These are phyloP conservation scores for Macrostomum lignano DNA, from an alignment of 1,140 invertebrate genomes.

Conservation along the genomic window DNA sequence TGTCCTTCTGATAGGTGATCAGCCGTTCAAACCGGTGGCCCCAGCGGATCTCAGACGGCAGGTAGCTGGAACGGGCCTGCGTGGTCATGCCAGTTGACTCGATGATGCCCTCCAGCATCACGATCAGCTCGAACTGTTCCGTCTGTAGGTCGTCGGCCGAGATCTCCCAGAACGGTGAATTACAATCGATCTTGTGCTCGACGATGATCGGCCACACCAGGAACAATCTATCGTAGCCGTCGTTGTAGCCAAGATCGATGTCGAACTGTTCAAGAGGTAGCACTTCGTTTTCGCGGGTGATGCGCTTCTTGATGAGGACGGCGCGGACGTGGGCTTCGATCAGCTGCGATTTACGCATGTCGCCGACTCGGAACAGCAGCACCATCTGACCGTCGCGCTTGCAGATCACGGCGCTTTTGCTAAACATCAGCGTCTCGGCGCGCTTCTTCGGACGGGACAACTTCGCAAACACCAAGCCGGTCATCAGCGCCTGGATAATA, in stretches of 20 bases:
- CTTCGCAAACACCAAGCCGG: conserved; percentile 14
- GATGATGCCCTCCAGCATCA: conserved; percentile 15
- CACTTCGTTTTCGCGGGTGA: conserved; percentile 37
- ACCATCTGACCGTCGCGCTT: conserved; percentile 47
- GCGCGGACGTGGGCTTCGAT: conserved; percentile 62
- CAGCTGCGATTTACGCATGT: conserved; percentile 85
- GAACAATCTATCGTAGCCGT: conserved; percentile 49
- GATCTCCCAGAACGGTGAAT: conserved; percentile 56
- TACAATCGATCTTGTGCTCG: conserved; percentile 53
- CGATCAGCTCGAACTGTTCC: conserved; percentile 11
- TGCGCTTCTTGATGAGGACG: conserved; percentile 57
- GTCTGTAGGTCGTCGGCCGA: conserved; percentile 55
- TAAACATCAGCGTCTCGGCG: conserved; percentile 20
- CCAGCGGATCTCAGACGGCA: conserved; percentile 59
- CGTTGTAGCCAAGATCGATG: conserved; percentile 41
- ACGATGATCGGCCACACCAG: too few species aligned
- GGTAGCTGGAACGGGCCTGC: conserved; percentile 30
- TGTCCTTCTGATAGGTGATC: conserved; percentile 54
- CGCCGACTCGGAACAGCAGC: conserved; percentile 78
- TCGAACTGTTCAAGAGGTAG: conserved; percentile 26
- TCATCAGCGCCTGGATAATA: conserved; percentile 13
- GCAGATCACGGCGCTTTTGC: conserved; percentile 17
- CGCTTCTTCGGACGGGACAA: conserved; percentile 16
- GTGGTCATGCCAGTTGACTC: conserved; percentile 28
- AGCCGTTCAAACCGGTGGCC: conserved; percentile 76